Evolutionary conservation across 2,888 invertebrate species (phyloP).

Genomic region (Sphaerophoria taeniata): DNA sequence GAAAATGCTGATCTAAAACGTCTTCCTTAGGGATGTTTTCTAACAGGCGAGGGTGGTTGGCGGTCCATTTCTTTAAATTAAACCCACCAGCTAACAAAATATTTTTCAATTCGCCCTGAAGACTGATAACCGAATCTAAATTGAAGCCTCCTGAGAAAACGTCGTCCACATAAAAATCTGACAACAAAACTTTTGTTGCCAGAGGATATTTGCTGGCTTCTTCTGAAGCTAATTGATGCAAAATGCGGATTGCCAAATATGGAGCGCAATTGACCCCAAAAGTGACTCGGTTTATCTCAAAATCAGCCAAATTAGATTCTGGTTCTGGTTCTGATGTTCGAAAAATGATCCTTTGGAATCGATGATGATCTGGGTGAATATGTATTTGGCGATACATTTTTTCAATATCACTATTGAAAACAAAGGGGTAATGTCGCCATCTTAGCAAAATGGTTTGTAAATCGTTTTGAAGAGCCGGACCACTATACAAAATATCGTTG

Average conservation of each 20-base stretch:
- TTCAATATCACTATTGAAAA: slow-evolving; percentile 75
- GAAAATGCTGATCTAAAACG: slow-evolving; percentile 10
- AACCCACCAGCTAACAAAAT: too few relatives aligned
- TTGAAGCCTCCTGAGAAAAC: too few relatives aligned
- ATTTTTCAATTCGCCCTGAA: too few relatives aligned
- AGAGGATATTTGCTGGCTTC: slow-evolving; percentile 57
- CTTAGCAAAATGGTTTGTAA: slow-evolving; percentile 44
- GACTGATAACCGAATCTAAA: too few relatives aligned
- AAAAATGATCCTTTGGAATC: slow-evolving; percentile 75
- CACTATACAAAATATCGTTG: slow-evolving; percentile 73
- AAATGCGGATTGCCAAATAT: slow-evolving; percentile 64
- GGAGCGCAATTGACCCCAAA: slow-evolving; percentile 63
- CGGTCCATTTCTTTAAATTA: slow-evolving; percentile 22
- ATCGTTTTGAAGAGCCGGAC: slow-evolving; percentile 75
- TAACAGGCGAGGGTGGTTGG: slow-evolving; percentile 26
- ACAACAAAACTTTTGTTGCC: slow-evolving; percentile 43
- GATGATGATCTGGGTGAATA: slow-evolving; percentile 56
- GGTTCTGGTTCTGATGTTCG: slow-evolving; percentile 24
- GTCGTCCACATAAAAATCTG: too few relatives aligned
- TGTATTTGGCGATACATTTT: slow-evolving; percentile 76
- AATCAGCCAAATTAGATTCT: slow-evolving; percentile 49
- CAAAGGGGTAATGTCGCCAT: slow-evolving; percentile 44
- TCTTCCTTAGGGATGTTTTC: neutral
- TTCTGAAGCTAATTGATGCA: slow-evolving; percentile 58
- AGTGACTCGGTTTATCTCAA: slow-evolving; percentile 63